Base-by-base conservation (phyloP, 2,888 invertebrate genomes). In the Chaetogeoica ovagalla region DNA sequence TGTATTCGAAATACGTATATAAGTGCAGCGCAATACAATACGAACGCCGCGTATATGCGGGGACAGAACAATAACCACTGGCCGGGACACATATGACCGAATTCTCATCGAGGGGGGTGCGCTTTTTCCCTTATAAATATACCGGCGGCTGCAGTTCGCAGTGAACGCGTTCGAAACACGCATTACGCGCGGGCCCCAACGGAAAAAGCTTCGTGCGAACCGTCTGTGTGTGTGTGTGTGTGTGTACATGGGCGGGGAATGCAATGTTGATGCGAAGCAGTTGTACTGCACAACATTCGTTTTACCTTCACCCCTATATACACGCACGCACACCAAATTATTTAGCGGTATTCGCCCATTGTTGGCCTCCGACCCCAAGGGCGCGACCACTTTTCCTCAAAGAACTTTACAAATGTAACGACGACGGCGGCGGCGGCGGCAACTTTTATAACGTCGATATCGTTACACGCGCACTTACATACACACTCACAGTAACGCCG, bases 51-150 rank as follows among this genome's bases (percentile, higher is more conserved):
- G 30, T 70, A 19, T 70, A 21, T 79, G n/a, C n/a, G n/a, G 23
- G n/a, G 43, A 43, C 63, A 71, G 79, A 79, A 79, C 79, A 79
- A 71, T 71, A 30, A 71, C 77, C 21, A 39, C 62, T 70, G 55
- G n/a, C n/a, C 63, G 79, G 79, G n/a, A n/a, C n/a, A 79, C 79
- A 79, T 63, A 63, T 79, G 79, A 79, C 79, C 63, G 43, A 79
- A 79, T 79, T 79, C 79, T 71, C 79, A 79, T 79, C 79, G 79
- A 71, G 71, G 79, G 71, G 79, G 79, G 79, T 71, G 55, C 62
- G 62, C 62, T 77, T 55, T 30, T 62, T 55, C 70, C 55, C 63
- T 21, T 71, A 63, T 71, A n/a, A n/a, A n/a, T n/a, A n/a, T n/a
- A n/a, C n/a, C n/a, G n/a, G 30, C 30, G 30, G 30, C 30, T 30